Percentiles rank a stretch among this genome's conserved stretches.
Evolutionary conservation across 2,797 vertebrate genomes (phyloP).

Genomic region (Cuniculus paca): DNA sequence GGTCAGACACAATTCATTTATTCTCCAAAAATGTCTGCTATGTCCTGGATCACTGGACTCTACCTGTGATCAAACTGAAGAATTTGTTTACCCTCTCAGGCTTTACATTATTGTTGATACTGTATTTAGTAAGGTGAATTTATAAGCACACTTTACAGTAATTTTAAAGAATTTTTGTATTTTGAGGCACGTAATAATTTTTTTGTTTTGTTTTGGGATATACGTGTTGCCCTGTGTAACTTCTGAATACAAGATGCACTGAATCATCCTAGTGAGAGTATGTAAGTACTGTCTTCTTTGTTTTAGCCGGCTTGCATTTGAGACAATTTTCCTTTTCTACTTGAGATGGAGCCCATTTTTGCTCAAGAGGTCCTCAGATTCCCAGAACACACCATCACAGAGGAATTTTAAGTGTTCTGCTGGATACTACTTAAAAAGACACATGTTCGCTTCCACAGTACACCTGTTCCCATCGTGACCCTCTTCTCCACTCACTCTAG

Average conservation of each 20-base stretch:
- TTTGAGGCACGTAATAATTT: not conserved
- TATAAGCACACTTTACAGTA: not conserved
- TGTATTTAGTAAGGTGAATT: not conserved
- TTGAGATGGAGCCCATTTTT: conserved; percentile 57
- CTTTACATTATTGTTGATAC: not conserved
- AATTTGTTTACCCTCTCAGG: not conserved
- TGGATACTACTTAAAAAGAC: conserved; percentile 68
- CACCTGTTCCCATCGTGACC: conserved; percentile 73
- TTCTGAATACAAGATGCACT: not conserved
- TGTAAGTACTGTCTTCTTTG: conserved; percentile 1
- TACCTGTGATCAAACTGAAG: not conserved
- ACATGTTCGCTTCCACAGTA: conserved; percentile 64
- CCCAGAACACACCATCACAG: conserved; percentile 51
- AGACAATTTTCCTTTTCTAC: conserved; percentile 36
- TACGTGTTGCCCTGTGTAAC: not conserved
- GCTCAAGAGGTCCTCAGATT: conserved; percentile 53
- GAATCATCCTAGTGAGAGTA: not conserved
- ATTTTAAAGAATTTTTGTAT: conserved; percentile 19
- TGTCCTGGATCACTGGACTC: not conserved
- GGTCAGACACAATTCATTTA: not conserved
- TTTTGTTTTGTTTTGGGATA: not conserved
- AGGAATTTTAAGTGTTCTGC: conserved; percentile 82
- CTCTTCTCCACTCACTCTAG: conserved; percentile 4
- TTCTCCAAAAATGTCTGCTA: not conserved
- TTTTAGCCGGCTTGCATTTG: conserved; percentile 24